Percentiles rank a stretch among this genome's conserved stretches.
These are phyloP conservation scores for Pteria penguin DNA, from an alignment of 2,888 invertebrate genomes.

Conservation along the genomic window DNA sequence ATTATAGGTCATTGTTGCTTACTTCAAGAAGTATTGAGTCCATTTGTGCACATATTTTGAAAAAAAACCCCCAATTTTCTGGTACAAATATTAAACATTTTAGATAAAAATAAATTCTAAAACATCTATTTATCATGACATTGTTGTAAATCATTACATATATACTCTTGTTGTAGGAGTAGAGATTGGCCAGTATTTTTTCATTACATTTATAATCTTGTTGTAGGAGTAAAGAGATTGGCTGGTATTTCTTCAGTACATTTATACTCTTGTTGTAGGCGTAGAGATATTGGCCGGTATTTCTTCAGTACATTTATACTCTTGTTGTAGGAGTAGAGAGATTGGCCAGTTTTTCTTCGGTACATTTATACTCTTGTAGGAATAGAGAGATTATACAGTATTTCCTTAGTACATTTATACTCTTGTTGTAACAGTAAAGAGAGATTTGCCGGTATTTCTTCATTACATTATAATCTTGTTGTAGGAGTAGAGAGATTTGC, in stretches of 20 bases:
- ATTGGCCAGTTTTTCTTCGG: not conserved
- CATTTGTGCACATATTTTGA: not conserved
- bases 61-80: no score
- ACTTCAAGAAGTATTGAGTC: not conserved
- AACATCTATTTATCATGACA: no score
- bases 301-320: no score
- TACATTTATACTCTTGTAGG: conserved; percentile 35
- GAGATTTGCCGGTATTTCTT: not conserved
- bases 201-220: no score
- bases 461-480: no score
- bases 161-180: no score
- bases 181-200: not conserved
- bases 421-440: not conserved
- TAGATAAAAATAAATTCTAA: no score
- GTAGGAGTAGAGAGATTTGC: not conserved
- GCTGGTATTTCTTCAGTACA: not conserved
- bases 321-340: not conserved
- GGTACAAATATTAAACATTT: no score
- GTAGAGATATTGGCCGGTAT: not conserved
- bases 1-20: not conserved
- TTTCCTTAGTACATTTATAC: no score
- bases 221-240: not conserved
- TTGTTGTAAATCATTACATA: no score
- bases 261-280: no score
- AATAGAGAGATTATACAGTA: not conserved